Conservation (phyloP, 2,113 vertebrate species). For the Furnarius figulus region DNA sequence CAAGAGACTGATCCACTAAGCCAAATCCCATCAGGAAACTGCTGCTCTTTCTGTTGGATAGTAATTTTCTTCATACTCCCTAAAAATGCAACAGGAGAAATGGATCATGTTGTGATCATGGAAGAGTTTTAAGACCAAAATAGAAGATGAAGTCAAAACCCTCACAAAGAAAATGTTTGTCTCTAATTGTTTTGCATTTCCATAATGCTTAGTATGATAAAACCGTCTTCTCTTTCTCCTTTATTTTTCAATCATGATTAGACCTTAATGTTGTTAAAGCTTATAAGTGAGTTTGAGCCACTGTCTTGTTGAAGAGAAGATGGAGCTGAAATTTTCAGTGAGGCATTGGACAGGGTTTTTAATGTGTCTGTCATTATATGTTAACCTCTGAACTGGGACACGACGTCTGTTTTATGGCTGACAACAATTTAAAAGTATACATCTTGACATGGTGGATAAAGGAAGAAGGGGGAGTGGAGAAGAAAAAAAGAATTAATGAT, state of each 20-base stretch:
- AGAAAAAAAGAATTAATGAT: constrained; percentile 78
- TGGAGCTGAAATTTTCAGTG: constrained; percentile 61
- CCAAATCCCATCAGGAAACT: background rate
- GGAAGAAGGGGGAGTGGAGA: constrained; percentile 38
- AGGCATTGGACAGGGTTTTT: constrained; percentile 61
- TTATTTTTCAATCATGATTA: constrained; percentile 58
- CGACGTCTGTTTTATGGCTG: constrained; percentile 63
- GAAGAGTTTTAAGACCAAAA: background rate
- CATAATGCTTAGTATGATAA: constrained; percentile 27
- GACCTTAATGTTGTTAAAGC: constrained; percentile 57
- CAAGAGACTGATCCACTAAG: background rate
- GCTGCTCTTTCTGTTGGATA: background rate
- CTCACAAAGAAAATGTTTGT: background rate
- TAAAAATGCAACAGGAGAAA: background rate
- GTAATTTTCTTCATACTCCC: background rate
- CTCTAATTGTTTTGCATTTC: background rate
- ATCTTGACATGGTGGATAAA: constrained; percentile 67
- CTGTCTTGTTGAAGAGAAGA: constrained; percentile 65
- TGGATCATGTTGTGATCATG: background rate
- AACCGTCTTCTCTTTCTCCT: constrained; percentile 20
- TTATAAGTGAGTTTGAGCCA: constrained; percentile 64
- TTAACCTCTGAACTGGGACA: constrained; percentile 69
- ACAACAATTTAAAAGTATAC: constrained; percentile 68
- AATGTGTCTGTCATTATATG: constrained; percentile 74
- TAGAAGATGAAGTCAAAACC: background rate